Conservation (phyloP, 2,797 vertebrate species). For the Spea hammondii region DNA sequence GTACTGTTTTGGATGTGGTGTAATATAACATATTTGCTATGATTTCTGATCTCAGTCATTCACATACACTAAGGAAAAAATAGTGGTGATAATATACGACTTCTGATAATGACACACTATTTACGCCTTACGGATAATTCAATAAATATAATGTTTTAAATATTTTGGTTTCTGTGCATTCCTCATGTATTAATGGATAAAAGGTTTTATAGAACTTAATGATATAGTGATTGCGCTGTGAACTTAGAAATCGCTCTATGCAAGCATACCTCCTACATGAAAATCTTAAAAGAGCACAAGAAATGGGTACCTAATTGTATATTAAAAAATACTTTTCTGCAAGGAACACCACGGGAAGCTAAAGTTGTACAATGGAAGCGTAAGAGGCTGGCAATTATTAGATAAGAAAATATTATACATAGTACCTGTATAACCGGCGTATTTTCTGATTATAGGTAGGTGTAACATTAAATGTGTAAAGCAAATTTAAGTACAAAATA, state of each 20-base stretch:
- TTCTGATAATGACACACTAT: conserved; percentile 9
- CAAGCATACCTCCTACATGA: conserved; percentile 14
- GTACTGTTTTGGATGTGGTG: not conserved
- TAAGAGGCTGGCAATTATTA: conserved; percentile 48
- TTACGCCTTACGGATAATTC: conserved; percentile 2
- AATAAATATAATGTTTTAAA: conserved; percentile 21
- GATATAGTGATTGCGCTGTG: conserved; percentile 25
- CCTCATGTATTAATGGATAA: conserved; percentile 27
- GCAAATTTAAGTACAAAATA: conserved; percentile 30
- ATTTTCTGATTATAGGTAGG: conserved; percentile 40
- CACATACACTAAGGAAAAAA: not conserved
- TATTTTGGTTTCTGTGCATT: conserved; percentile 19
- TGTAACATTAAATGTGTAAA: conserved; percentile 32
- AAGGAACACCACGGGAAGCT: conserved; percentile 16
- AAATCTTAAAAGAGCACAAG: conserved; percentile 35
- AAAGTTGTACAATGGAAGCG: conserved; percentile 24
- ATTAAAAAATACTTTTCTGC: conserved; percentile 34
- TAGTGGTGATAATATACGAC: not conserved
- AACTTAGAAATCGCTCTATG: conserved; percentile 15
- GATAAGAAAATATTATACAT: conserved; percentile 46
- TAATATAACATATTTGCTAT: not conserved
- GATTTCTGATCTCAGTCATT: not conserved
- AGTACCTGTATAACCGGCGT: conserved; percentile 17
- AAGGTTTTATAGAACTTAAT: conserved; percentile 16
- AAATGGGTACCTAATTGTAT: conserved; percentile 46